phyloP scores from a whole-genome alignment of 2,113 vertebrate species.

The Vireo altiloquus region DNA sequence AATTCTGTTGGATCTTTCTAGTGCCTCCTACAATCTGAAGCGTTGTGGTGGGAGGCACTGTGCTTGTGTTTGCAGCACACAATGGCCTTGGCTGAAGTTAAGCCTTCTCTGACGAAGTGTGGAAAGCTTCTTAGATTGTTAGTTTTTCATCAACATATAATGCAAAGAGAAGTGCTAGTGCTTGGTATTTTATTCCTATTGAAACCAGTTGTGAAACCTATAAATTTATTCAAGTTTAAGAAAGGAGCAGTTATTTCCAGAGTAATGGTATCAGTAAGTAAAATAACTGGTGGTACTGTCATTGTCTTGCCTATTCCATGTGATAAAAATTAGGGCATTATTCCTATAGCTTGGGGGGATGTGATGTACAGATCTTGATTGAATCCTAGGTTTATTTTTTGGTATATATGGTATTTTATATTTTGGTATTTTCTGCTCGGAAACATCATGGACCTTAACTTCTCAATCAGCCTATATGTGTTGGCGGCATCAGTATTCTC shows the following conservation, averaged over 20 bases:
- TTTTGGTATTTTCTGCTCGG: too few species aligned
- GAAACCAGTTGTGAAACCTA: background rate
- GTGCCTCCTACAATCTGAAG: background rate
- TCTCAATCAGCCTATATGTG: background rate
- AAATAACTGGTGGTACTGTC: background rate
- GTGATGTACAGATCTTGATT: background rate
- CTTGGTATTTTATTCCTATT: background rate
- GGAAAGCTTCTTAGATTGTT: background rate
- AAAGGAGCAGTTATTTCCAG: background rate
- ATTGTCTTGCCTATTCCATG: background rate
- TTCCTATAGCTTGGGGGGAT: background rate
- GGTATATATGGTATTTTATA: too few species aligned
- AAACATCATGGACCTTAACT: background rate
- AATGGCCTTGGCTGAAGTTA: background rate
- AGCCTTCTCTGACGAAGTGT: background rate
- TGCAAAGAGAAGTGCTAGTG: background rate
- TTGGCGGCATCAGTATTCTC: background rate
- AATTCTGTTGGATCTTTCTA: background rate
- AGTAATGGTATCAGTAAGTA: background rate
- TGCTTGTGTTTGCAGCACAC: background rate
- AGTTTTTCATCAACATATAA: background rate
- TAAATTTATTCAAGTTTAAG: background rate
- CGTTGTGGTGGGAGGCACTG: background rate
- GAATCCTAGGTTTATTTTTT: background rate
- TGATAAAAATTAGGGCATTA: background rate